phyloP scores from a whole-genome alignment of 2,797 vertebrate genomes.

The Phrynocephalus forsythii region DNA sequence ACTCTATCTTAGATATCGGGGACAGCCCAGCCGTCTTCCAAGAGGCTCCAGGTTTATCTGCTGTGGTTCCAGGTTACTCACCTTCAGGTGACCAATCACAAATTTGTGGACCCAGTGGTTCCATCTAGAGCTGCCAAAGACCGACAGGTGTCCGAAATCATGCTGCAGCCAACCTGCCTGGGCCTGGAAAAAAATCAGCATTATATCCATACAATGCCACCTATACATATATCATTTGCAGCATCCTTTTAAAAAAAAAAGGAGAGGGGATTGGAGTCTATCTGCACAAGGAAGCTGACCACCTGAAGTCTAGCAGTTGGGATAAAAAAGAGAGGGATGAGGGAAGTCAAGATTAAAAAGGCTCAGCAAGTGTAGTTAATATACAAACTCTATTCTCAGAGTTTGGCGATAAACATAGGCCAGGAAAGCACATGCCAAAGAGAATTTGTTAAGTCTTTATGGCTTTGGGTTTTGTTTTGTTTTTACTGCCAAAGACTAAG shows the following conservation, averaged over 20 bases:
- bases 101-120: slow-evolving; percentile 84
- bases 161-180: slow-evolving; percentile 86
- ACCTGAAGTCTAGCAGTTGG: neutral
- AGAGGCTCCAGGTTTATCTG: neutral
- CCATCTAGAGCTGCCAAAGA: slow-evolving; percentile 80
- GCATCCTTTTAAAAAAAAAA: neutral
- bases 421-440: too few species aligned
- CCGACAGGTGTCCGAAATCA: slow-evolving; percentile 84
- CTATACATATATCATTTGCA: neutral
- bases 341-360: neutral
- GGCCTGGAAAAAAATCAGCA: slow-evolving; percentile 64
- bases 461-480: too few species aligned
- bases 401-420: too few species aligned
- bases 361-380: neutral
- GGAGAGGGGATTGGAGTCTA: neutral
- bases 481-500: too few species aligned
- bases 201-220: neutral
- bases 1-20: neutral
- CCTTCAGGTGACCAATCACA: slow-evolving; percentile 85
- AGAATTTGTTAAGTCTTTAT: too few species aligned
- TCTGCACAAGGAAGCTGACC: neutral
- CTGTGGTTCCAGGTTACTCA: slow-evolving; percentile 41
- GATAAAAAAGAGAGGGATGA: neutral
- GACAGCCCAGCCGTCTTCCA: neutral
- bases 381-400: neutral